Evolutionary conservation across 2,113 vertebrate genomes (phyloP), one percentile per base, ranked within the genome.

Genomic region (Paradoxurus hermaphroditus): DNA sequence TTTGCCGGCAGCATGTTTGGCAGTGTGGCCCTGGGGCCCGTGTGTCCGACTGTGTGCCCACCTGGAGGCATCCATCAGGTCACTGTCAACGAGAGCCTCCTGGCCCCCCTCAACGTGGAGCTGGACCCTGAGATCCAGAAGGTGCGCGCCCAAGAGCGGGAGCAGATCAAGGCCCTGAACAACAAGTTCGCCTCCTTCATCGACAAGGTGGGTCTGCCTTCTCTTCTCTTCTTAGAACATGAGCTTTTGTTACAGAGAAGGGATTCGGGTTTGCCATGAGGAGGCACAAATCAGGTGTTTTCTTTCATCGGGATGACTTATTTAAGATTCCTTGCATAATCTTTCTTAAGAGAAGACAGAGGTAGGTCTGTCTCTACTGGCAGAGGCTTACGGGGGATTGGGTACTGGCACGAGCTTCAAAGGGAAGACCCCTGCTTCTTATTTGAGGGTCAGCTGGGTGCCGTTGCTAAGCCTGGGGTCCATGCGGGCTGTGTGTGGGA

Each of bases 81-180:
- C 96, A 99, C 98, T 0, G 87, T 99, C 83, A 99, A 99, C 41
- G 98, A 99, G 98, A 99, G 98, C 86, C 99, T 99, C 53, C 98
- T 99, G 97, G 98, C 98, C 6, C 98, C 99, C 11, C 96, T 99
- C 88, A 98, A 99, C 1, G 97, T 99, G 96, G 98, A 99, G 89
- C 98, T 99, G 65, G 99, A 99, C 94, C 99, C 99, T 0, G 97
- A 96, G 96, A 99, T 99, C 97, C 99, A 99, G 93, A 96, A 79
- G 4, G 97, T 99, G 91, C 98, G 98, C 1, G 98, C 97, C 51
- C 97, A 99, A 95, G 99, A 99, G 97, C 98, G 99, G 93, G 98
- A 99, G 65, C 98, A 99, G 98, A 99, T 99, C 98, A 99, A 99
- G 98, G 98, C 91, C 3, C 98, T 99, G 67, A 99, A 99, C 97